Evolutionary conservation across 2,888 invertebrate genomes (phyloP).

Genomic region (Monochamus alternatus): DNA sequence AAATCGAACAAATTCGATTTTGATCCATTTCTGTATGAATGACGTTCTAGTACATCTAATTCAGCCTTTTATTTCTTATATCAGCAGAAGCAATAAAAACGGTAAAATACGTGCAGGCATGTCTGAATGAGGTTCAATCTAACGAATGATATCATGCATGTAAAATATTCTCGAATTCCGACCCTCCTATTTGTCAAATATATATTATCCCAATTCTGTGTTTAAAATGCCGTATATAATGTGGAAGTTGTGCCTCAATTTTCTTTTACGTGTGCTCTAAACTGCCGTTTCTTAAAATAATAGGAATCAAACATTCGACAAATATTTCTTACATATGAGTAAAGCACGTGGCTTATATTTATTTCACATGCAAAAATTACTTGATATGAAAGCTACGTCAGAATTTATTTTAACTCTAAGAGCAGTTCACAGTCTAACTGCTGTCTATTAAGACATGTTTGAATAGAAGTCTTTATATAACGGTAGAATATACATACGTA

Average conservation of each 20-base stretch:
- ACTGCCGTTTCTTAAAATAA: too few species aligned
- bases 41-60: background rate
- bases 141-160: constrained; percentile 15
- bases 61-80: background rate
- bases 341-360: too few species aligned
- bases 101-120: background rate
- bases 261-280: constrained; percentile 15
- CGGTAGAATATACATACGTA: constrained; percentile 6
- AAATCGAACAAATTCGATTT: background rate
- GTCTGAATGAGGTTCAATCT: constrained; percentile 13
- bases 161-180: constrained; percentile 19
- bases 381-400: constrained; percentile 11
- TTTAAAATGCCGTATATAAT: constrained; percentile 15
- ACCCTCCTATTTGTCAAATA: constrained; percentile 29
- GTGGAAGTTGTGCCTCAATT: constrained; percentile 28
- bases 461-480: constrained; percentile 25
- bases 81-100: constrained; percentile 1
- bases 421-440: constrained; percentile 25
- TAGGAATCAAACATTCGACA: too few species aligned
- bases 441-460: constrained; percentile 33
- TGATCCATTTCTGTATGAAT: background rate
- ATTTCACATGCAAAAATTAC: background rate
- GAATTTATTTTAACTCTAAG: constrained; percentile 33
- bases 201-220: constrained; percentile 12
- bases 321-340: too few species aligned